Percentiles rank a stretch among this genome's conserved stretches.
These are phyloP conservation scores for Rostratula benghalensis DNA, from an alignment of 2,113 vertebrate species.

Conservation along the genomic window DNA sequence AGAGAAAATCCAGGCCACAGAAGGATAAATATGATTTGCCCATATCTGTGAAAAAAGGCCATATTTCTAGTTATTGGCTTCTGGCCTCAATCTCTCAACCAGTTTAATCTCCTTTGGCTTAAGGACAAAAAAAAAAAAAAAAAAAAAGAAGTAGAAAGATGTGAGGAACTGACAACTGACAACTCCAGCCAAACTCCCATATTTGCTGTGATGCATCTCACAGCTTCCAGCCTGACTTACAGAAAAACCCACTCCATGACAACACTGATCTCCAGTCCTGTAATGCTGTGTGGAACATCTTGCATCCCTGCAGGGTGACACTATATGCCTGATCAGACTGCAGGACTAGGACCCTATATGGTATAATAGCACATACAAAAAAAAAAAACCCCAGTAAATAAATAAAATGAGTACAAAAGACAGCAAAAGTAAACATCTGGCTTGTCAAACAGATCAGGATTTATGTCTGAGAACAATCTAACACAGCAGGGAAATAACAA, in stretches of 20 bases:
- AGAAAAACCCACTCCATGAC: neutral
- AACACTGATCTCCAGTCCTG: neutral
- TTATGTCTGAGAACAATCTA: neutral
- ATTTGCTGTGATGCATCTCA: neutral
- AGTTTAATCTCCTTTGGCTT: neutral
- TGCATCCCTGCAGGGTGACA: neutral
- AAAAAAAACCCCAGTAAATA: neutral
- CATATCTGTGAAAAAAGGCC: neutral
- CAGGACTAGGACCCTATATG: neutral
- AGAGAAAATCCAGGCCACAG: neutral
- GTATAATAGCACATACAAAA: neutral
- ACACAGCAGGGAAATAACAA: conserved; percentile 22
- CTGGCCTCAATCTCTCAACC: neutral
- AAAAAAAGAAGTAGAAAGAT: neutral
- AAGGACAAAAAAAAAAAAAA: neutral
- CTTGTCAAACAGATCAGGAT: neutral
- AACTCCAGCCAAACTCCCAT: neutral
- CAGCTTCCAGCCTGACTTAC: neutral
- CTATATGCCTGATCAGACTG: neutral
- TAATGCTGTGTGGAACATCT: neutral
- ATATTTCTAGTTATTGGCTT: neutral
- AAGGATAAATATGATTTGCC: neutral
- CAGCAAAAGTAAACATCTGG: conserved; percentile 34
- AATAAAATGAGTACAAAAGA: neutral
- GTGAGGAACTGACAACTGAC: neutral